Evolutionary conservation across 2,888 invertebrate species (phyloP).

Genomic region (Rhogogaster chlorosoma): DNA sequence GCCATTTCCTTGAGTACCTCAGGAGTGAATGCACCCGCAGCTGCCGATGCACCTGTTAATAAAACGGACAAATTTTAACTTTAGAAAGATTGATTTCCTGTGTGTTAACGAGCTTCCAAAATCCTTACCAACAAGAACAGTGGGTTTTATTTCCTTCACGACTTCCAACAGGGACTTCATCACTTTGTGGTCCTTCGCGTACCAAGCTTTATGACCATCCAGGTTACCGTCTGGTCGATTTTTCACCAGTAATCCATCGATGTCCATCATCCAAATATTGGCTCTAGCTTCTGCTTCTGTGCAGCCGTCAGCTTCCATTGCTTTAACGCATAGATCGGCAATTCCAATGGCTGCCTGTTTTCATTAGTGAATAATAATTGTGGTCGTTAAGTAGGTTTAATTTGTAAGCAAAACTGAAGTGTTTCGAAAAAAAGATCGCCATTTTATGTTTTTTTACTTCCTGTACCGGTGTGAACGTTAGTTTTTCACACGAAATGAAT

Average conservation of each 20-base stretch:
- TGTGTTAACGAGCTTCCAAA: not conserved
- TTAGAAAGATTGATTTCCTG: constrained; percentile 44
- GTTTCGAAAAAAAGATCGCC: not conserved
- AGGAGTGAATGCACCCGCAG: constrained; percentile 94
- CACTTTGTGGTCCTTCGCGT: constrained; percentile 89
- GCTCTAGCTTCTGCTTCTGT: constrained; percentile 86
- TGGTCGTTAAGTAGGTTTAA: not conserved
- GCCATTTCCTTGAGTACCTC: constrained; percentile 94
- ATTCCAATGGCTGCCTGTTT: constrained; percentile 93
- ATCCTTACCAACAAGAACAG: constrained; percentile 89
- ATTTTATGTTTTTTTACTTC: no score
- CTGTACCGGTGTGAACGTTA: no score
- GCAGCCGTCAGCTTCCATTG: constrained; percentile 88
- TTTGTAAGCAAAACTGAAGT: not conserved
- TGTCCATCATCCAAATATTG: constrained; percentile 98
- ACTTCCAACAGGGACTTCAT: constrained; percentile 89
- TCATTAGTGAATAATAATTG: not conserved
- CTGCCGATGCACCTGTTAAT: constrained; percentile 91
- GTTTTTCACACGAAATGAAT: no score
- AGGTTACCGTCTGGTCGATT: constrained; percentile 83
- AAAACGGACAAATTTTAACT: constrained; percentile 56
- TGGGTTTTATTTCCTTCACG: constrained; percentile 92
- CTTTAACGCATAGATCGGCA: constrained; percentile 92
- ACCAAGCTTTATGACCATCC: constrained; percentile 85
- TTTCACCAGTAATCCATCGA: constrained; percentile 92